phyloP scores from a whole-genome alignment of 2,888 invertebrate genomes.

The Caprella mutica region DNA sequence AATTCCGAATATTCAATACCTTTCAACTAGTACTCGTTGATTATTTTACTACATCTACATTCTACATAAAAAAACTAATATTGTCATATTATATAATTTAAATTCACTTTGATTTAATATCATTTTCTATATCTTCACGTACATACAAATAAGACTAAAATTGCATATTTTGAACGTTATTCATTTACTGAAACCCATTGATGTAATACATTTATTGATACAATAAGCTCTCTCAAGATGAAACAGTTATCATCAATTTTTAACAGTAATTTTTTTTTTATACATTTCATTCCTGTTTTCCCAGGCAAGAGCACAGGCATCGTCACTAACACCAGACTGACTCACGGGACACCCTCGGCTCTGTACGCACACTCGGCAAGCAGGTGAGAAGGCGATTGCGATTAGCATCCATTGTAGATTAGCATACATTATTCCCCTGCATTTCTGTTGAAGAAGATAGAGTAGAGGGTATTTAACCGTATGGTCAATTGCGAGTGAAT shows the following conservation, averaged over 20 bases:
- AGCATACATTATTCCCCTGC: too few relatives aligned
- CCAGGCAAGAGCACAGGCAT: constrained; percentile 67
- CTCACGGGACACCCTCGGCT: constrained; percentile 68
- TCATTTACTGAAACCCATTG: constrained; percentile 6
- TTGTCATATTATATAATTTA: neutral
- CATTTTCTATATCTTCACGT: constrained; percentile 2
- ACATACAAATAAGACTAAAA: constrained; percentile 11
- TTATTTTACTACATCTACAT: too few relatives aligned
- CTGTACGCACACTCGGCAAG: constrained; percentile 63
- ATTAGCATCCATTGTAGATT: too few relatives aligned
- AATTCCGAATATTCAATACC: too few relatives aligned
- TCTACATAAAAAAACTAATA: neutral
- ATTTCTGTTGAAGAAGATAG: too few relatives aligned
- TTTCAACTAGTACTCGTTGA: neutral
- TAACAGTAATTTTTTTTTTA: neutral
- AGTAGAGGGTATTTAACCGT: too few relatives aligned
- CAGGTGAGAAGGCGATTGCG: neutral
- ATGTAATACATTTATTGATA: neutral
- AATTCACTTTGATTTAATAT: constrained; percentile 5
- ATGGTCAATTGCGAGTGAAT: too few relatives aligned
- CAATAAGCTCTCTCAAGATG: neutral
- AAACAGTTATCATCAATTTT: neutral
- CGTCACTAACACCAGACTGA: constrained; percentile 65
- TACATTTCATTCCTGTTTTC: neutral
- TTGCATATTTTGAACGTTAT: constrained; percentile 7